These are phyloP conservation scores for Noctua fimbriata DNA, from an alignment of 2,888 invertebrate species.

Conservation along the genomic window DNA sequence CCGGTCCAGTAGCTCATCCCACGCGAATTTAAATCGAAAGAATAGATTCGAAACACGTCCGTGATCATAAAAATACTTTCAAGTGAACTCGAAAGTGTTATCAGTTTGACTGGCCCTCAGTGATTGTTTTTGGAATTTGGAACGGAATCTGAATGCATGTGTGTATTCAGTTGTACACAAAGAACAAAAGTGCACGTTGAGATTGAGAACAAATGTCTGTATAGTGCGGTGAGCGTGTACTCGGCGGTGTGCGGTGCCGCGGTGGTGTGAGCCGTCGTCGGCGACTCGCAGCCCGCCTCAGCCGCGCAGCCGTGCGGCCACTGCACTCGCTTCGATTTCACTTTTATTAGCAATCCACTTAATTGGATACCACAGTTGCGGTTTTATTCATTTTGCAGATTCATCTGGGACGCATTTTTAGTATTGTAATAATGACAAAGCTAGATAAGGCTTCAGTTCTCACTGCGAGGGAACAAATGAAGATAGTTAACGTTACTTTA, in stretches of 20 bases:
- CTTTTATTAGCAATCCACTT: constrained; percentile 90
- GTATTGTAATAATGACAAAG: constrained; percentile 68
- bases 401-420: constrained; percentile 82
- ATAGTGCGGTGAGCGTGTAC: constrained; percentile 53
- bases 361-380: constrained; percentile 89
- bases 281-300: constrained; percentile 55
- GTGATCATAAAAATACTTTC: constrained; percentile 62
- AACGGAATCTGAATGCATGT: constrained; percentile 37
- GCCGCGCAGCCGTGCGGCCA: constrained; percentile 80
- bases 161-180: constrained; percentile 30
- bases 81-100: constrained; percentile 59
- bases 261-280: constrained; percentile 55
- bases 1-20: constrained; percentile 55
- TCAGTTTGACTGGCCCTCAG: constrained; percentile 35
- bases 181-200: constrained; percentile 47
- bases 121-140: constrained; percentile 41
- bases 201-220: constrained; percentile 52
- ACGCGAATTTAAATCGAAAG: constrained; percentile 62
- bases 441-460: constrained; percentile 51
- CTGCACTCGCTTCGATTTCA: constrained; percentile 90
- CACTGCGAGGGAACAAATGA: constrained; percentile 44
- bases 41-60: constrained; percentile 56
- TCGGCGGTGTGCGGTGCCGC: constrained; percentile 33
- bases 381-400: constrained; percentile 88
- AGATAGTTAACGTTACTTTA: constrained; percentile 29